Base-by-base conservation (phyloP, 2,113 vertebrate species). In the Puma concolor region DNA sequence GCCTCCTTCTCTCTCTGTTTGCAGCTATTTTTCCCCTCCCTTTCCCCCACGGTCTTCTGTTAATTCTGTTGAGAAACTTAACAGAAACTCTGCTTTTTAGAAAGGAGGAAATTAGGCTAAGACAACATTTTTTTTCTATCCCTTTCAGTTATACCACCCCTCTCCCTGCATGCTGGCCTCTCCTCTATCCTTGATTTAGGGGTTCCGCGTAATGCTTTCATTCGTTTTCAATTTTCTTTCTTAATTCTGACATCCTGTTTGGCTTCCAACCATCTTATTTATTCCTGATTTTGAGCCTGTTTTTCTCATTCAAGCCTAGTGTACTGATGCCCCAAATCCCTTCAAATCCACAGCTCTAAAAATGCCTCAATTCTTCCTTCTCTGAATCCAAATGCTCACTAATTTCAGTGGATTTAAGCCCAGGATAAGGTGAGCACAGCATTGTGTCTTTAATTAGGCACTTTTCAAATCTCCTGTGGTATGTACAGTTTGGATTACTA, bases 401-500 rank as follows among this genome's bases (percentile, higher is more conserved):
- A 79, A 77, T 92, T 94, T 97, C 82, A 85, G 66, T 66, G 87
- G 95, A 92, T 44, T 52, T 95, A 96, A 96, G 66, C 66, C 74
- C 76, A 72, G 94, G 77, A 94, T 77, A 85, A 96, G 79, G 85
- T 96, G 83, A 87, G 27, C n/a, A 67, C 25, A 69, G 21, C 60
- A 91, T 23, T 67, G 48, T 44, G 38, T 96, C 90, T 88, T 96
- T 97, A 97, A 94, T 97, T 95, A 95, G 91, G 90, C 76, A 90
- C 69, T 96, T 97, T 87, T 85, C 92, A 97, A 97, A 97, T 96
- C 94, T 85, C 77, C 77, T 91, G 72, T 91, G 97, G 92, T 94
- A 92, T 95, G 92, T 79, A 85, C n/a, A 97, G 84, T 98, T 93
- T 95, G 94, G 76, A 90, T 97, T 97, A 86, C 85, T 82, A 72